Conservation (phyloP, 2,113 vertebrate species). For the Kryptolebias marmoratus region DNA sequence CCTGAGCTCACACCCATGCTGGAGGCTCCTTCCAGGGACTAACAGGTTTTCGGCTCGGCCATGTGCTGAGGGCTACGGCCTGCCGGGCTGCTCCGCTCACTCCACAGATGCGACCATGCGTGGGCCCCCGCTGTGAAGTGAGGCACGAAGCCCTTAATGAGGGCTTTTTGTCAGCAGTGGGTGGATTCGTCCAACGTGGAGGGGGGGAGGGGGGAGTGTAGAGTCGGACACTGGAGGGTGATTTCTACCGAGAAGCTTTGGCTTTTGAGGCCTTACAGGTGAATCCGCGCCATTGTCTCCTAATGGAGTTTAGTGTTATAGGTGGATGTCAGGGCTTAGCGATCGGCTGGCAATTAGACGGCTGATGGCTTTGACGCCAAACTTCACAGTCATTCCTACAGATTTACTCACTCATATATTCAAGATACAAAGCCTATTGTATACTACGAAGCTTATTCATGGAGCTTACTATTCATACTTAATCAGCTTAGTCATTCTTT, state of each 20-base stretch:
- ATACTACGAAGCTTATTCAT: conserved; percentile 51
- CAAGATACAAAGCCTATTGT: conserved; percentile 69
- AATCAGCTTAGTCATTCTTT: conserved; percentile 72
- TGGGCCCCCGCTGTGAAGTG: conserved; percentile 69
- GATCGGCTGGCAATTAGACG: conserved; percentile 46
- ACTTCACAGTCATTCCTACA: conserved; percentile 41
- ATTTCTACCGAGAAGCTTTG: conserved; percentile 49
- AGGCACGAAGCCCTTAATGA: conserved; percentile 74
- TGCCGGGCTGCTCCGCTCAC: conserved; percentile 30
- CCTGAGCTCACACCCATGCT: conserved; percentile 44
- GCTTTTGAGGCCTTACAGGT: conserved; percentile 67
- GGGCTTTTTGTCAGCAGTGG: conserved; percentile 74
- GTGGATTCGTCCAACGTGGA: conserved; percentile 62
- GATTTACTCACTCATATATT: conserved; percentile 58
- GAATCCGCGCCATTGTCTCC: conserved; percentile 56
- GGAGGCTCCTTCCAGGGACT: conserved; percentile 47
- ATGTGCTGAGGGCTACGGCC: conserved; percentile 59
- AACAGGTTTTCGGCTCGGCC: conserved; percentile 67
- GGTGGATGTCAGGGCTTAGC: conserved; percentile 55
- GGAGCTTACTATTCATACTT: conserved; percentile 67
- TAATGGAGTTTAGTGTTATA: conserved; percentile 53
- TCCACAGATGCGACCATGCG: conserved; percentile 69
- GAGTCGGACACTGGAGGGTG: conserved; percentile 53
- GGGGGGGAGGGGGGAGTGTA: conserved; percentile 17
- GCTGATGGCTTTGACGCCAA: conserved; percentile 30